Percentiles rank a stretch among this genome's conserved stretches.
phyloP scores from a whole-genome alignment of 2,797 vertebrate species.

The Enoplosus armatus region DNA sequence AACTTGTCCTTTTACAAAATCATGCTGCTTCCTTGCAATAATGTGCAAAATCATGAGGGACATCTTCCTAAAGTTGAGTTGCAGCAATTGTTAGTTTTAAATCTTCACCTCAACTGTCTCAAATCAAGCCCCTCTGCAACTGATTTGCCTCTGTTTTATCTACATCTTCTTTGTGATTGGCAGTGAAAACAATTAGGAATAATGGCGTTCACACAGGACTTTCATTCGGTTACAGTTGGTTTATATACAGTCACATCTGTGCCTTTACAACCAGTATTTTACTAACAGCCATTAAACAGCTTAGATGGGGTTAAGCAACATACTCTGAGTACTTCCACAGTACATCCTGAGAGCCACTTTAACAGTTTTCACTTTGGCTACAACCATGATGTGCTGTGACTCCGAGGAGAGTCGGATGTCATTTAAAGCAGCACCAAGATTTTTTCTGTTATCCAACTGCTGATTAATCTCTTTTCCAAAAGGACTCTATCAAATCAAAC shows the following conservation, averaged over 20 bases:
- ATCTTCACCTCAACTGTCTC: background rate
- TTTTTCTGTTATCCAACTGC: background rate
- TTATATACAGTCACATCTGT: constrained; percentile 28
- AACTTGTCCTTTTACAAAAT: background rate
- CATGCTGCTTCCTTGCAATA: background rate
- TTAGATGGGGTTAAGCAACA: background rate
- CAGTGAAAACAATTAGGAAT: background rate
- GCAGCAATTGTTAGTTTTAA: background rate
- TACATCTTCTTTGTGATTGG: background rate
- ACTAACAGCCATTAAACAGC: constrained; percentile 18
- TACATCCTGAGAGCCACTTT: constrained; percentile 5
- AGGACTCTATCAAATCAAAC: constrained; percentile 22
- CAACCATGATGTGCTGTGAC: background rate
- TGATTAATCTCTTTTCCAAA: constrained; percentile 1
- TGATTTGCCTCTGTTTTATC: background rate
- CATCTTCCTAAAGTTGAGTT: background rate
- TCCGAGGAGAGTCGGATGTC: background rate
- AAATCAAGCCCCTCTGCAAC: background rate
- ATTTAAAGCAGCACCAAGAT: constrained; percentile 12
- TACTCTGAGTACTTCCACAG: background rate
- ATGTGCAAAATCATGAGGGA: background rate
- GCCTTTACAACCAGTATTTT: constrained; percentile 27
- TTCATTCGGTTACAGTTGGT: too few relatives aligned
- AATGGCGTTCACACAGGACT: constrained; percentile 3
- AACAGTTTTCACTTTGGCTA: background rate